Evolutionary conservation across 2,797 vertebrate species (phyloP).

Genomic region (Anabas testudineus): DNA sequence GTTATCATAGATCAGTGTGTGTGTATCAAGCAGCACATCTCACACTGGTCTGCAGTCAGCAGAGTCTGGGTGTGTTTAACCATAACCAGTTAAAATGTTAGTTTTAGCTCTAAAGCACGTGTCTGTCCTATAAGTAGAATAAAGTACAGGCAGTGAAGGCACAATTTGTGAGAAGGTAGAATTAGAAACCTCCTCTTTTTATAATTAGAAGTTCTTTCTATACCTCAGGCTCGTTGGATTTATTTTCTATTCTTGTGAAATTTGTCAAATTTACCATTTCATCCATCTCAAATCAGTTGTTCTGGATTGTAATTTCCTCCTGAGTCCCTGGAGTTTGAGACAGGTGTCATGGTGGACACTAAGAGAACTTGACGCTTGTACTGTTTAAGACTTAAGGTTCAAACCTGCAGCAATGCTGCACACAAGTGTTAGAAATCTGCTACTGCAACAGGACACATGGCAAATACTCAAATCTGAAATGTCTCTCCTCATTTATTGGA

Average conservation of each 20-base stretch:
- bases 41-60: slow-evolving; percentile 34
- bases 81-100: background rate
- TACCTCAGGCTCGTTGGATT: background rate
- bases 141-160: background rate
- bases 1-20: background rate
- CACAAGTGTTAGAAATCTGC: slow-evolving; percentile 52
- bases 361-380: too few species aligned
- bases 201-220: too few species aligned
- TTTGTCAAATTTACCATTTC: background rate
- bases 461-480: background rate
- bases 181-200: background rate
- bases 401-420: slow-evolving; percentile 51
- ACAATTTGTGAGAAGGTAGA: background rate
- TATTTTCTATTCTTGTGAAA: background rate
- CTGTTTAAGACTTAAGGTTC: too few species aligned
- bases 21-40: slow-evolving; percentile 14
- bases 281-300: background rate
- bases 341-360: too few species aligned
- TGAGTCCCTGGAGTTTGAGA: background rate
- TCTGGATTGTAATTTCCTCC: background rate
- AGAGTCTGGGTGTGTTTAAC: slow-evolving; percentile 48
- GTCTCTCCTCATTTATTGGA: too few species aligned
- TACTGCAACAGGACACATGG: slow-evolving; percentile 50
- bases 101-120: background rate
- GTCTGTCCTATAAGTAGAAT: background rate